A percentile compares a stretch with the other conserved stretches of the same genome.
Conservation (phyloP, 2,797 vertebrate genomes). For the Periparus ater region DNA sequence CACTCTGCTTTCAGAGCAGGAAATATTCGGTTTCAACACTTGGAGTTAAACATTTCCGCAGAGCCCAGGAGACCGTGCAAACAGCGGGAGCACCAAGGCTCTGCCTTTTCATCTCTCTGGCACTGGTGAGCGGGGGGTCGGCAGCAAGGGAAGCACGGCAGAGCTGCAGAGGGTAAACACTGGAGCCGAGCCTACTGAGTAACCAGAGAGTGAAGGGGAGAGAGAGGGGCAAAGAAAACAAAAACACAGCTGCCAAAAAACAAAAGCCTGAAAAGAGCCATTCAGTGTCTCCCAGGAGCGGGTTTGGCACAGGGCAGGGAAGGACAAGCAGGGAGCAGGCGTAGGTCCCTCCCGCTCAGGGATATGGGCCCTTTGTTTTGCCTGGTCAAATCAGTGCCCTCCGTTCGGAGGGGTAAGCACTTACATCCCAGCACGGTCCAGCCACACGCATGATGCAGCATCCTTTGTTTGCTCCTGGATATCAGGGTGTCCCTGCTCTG, state of each 20-base stretch:
- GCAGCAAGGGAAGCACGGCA: conserved; percentile 34
- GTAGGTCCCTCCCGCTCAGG: rapidly evolving
- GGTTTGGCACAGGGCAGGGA: conserved; percentile 29
- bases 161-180: conserved; percentile 62
- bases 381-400: background rate
- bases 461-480: background rate
- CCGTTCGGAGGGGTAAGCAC: rapidly evolving
- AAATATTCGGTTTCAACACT: conserved; percentile 71
- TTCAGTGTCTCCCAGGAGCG: conserved; percentile 52
- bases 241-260: conserved; percentile 74
- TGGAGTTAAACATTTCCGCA: conserved; percentile 61
- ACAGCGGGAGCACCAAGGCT: conserved; percentile 11
- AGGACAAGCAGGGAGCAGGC: background rate
- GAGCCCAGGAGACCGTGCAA: conserved; percentile 59
- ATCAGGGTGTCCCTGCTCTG: background rate
- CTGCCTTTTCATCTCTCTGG: conserved; percentile 71
- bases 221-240: conserved; percentile 68
- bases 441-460: background rate
- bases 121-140: background rate
- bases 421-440: background rate
- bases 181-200: conserved; percentile 57
- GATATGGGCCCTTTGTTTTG: background rate
- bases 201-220: conserved; percentile 45
- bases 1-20: conserved; percentile 47
- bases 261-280: conserved; percentile 67